Base-by-base conservation (phyloP, 2,888 invertebrate genomes). In the Mesorhabditis sp. region DNA sequence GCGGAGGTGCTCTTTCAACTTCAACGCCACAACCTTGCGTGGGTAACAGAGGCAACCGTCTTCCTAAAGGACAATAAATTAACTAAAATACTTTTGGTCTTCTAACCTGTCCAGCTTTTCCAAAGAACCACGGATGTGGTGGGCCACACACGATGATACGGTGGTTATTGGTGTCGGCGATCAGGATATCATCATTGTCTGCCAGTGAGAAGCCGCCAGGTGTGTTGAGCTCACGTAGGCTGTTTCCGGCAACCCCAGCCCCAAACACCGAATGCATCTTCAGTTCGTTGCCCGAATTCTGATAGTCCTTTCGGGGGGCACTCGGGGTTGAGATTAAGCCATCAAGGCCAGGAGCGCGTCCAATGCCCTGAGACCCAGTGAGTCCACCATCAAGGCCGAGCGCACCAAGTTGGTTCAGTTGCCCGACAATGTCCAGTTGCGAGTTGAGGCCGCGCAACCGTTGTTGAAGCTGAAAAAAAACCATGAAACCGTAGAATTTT, bases 121-220 rank as follows among this genome's bases (percentile, higher is more conserved):
- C 80, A 42, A 80, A 79, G 63, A 77, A 77, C 80, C 78, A 78
- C 4, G 80, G 78, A 71, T 74, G 72, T 43, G 77, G 72, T 15
- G 77, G 80, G 6, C 78, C 76, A 62, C 77, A 76, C 4, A 83
- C 79, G 42, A 81, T 76, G 69, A 83, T 80, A 5, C 83, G 75
- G 66, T 83, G 83, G 67, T 83, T 83, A 70, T 83, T 83, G 6
- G 83, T 83, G 66, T 83, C 83, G 58, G 82, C 80, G 65, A 83
- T 80, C 43, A 81, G 74, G 42, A 83, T 80, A 42, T 83, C 83
- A 67, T 82, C 81, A 41, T 76, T 80, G 61, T 81, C 77, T 6
- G 81, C 80, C 7, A 83, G 72, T 43, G 79, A 77, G 67, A 83
- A 78, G 6, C 83, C 83, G 3, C 81, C 81, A 3, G 83, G 83